phyloP scores from a whole-genome alignment of 2,888 invertebrate genomes.

The Caenorhabditis uteleia region DNA sequence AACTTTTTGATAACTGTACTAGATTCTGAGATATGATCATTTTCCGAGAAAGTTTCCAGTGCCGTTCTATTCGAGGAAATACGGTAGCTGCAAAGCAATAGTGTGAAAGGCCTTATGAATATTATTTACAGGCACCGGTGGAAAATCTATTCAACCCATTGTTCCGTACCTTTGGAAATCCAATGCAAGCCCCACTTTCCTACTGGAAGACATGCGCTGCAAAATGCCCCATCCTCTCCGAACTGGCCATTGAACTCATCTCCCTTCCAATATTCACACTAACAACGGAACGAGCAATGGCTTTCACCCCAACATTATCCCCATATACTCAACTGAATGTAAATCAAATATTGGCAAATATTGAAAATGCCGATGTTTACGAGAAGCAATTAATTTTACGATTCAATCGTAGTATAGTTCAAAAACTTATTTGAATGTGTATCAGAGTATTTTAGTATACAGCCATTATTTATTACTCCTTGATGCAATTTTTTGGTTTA shows the following conservation, averaged over 20 bases:
- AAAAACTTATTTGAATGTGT: conserved; percentile 19
- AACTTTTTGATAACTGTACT: conserved; percentile 2
- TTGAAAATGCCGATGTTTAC: conserved; percentile 35
- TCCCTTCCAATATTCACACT: conserved; percentile 56
- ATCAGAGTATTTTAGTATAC: not conserved
- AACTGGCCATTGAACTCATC: conserved; percentile 58
- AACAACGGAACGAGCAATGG: conserved; percentile 41
- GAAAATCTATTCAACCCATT: conserved; percentile 40
- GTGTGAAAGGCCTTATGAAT: no score
- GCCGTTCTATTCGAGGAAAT: no score
- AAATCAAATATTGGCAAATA: conserved; percentile 23
- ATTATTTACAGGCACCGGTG: conserved; percentile 28
- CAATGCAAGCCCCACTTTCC: conserved; percentile 45
- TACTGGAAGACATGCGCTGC: conserved; percentile 43
- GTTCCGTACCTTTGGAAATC: conserved; percentile 39
- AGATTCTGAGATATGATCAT: no score
- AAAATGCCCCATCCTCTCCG: conserved; percentile 40
- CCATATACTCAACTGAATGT: conserved; percentile 24
- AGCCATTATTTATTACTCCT: not conserved
- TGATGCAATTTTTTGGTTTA: no score
- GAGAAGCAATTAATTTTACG: conserved; percentile 46
- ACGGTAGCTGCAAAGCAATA: no score
- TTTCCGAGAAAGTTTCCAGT: no score
- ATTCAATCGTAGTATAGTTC: conserved; percentile 39
- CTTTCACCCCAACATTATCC: conserved; percentile 6